phyloP scores from a whole-genome alignment of 2,113 vertebrate species.

The Clarias gariepinus region DNA sequence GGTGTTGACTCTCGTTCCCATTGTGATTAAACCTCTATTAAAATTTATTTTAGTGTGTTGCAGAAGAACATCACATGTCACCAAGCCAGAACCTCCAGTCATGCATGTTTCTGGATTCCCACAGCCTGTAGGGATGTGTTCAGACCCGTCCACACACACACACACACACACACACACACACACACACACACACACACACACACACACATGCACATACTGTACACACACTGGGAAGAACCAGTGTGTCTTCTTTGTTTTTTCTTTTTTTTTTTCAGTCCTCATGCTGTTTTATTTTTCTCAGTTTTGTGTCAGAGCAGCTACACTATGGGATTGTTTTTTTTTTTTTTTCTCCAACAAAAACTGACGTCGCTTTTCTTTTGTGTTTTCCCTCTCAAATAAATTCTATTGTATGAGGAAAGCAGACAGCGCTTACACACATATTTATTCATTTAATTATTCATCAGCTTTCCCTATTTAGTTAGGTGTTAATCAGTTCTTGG shows the following conservation, averaged over 20 bases:
- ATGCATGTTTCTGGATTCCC: conserved; percentile 6
- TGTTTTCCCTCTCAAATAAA: conserved; percentile 4
- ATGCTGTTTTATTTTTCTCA: neutral
- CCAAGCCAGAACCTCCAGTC: neutral
- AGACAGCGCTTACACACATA: neutral
- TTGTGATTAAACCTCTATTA: neutral
- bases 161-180: conserved; percentile 9
- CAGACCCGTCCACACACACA: conserved; percentile 4
- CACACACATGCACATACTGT: neutral
- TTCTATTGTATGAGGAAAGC: conserved; percentile 5
- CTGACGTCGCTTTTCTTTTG: conserved; percentile 4
- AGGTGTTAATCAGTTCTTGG: conserved; percentile 3
- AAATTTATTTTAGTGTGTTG: neutral
- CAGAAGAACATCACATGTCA: conserved; percentile 12
- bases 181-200: neutral
- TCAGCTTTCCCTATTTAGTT: neutral
- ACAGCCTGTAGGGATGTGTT: conserved; percentile 18
- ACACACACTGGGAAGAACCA: neutral
- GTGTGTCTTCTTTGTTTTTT: neutral
- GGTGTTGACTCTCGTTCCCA: conserved; percentile 2
- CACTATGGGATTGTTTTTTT: neutral
- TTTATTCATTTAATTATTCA: conserved; percentile 29
- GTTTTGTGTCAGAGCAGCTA: neutral
- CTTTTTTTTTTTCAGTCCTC: neutral
- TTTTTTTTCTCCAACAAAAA: neutral